A percentile compares a stretch with the other conserved stretches of the same genome.
Conservation (phyloP, 1,140 invertebrate species). For the Anastrepha ludens region DNA sequence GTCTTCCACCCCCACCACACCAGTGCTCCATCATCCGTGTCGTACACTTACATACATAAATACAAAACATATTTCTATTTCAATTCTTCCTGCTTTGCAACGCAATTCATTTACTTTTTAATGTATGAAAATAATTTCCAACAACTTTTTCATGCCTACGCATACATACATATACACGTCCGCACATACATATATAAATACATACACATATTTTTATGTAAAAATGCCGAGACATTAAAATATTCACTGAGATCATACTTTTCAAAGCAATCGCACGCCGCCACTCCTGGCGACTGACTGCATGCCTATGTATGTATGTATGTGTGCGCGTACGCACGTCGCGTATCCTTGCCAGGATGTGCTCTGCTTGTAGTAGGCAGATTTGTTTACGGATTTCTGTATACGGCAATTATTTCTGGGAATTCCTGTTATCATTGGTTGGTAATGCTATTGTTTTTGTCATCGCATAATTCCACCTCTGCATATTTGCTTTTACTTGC, state of each 20-base stretch:
- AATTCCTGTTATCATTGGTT: slow-evolving; percentile 1
- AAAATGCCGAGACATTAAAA: neutral
- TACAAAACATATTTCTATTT: neutral
- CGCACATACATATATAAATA: neutral
- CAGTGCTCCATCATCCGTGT: too few species aligned
- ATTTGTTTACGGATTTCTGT: slow-evolving; percentile 52
- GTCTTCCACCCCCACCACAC: too few species aligned
- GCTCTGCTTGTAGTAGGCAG: neutral
- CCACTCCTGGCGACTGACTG: neutral
- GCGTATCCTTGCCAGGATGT: slow-evolving; percentile 22
- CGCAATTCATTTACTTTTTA: slow-evolving; percentile 31
- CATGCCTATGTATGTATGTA: neutral
- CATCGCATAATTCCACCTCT: neutral
- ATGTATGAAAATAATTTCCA: slow-evolving; percentile 40
- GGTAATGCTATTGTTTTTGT: neutral
- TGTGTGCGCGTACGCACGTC: too few species aligned
- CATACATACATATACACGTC: neutral
- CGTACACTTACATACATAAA: neutral
- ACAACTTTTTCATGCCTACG: neutral
- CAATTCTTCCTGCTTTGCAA: neutral
- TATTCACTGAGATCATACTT: slow-evolving; percentile 1
- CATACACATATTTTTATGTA: neutral
- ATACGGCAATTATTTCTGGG: slow-evolving; percentile 40
- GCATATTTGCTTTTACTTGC: neutral
- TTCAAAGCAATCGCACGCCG: neutral